A percentile compares a stretch with the other conserved stretches of the same genome.
Evolutionary conservation across 2,888 invertebrate species (phyloP).

Genomic region (Phymatocera aterrima): DNA sequence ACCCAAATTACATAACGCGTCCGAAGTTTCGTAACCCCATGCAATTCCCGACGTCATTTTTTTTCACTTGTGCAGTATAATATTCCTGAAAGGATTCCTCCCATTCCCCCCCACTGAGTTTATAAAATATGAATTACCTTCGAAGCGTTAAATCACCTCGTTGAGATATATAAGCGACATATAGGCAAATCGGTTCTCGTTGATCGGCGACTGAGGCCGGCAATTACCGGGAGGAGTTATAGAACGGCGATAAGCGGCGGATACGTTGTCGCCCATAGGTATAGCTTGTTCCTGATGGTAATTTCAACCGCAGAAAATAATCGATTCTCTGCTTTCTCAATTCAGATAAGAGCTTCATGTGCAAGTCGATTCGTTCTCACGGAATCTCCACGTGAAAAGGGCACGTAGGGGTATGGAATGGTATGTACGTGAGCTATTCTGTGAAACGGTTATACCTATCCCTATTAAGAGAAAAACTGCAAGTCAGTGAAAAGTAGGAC

Average conservation of each 20-base stretch:
- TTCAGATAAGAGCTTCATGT: neutral
- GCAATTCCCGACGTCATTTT: too few relatives aligned
- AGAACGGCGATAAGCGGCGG: conserved; percentile 3
- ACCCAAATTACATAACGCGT: too few relatives aligned
- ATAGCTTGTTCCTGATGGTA: conserved; percentile 4
- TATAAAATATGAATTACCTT: neutral
- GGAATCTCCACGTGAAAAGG: neutral
- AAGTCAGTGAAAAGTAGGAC: neutral
- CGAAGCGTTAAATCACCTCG: neutral
- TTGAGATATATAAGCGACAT: neutral
- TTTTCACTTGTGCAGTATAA: neutral
- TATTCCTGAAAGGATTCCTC: neutral
- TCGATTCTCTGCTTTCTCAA: neutral
- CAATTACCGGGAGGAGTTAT: conserved; percentile 7
- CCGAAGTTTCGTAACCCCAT: too few relatives aligned
- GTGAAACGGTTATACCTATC: too few relatives aligned
- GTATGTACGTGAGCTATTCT: neutral
- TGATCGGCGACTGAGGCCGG: neutral
- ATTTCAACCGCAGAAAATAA: neutral
- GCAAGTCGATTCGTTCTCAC: neutral
- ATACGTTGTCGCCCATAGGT: conserved; percentile 17
- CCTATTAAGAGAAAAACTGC: neutral
- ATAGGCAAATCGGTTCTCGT: neutral
- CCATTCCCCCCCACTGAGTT: neutral
- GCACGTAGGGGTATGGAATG: neutral